Base-by-base conservation (phyloP, 2,113 vertebrate species). In the Corythornis madagascariensis region DNA sequence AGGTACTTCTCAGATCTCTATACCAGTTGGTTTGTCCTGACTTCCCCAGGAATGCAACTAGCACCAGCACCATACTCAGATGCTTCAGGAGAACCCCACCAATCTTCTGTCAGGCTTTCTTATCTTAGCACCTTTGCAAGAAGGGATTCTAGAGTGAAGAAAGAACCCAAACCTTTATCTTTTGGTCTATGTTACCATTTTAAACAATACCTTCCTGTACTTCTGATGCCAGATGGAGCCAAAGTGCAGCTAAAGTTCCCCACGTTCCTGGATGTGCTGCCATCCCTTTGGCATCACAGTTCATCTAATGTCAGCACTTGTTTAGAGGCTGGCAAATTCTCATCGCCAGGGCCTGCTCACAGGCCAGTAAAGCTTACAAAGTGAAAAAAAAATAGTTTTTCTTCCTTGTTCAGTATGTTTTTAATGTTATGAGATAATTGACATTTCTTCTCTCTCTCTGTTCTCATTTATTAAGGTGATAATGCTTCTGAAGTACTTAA, bases 371-470 rank as follows among this genome's bases (percentile, higher is more conserved):
- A 86, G 29, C 42, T 91, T 63, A 52, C 33, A 28, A 66, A 77
- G 60, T 31, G 43, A 73, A 79, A 38, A 38, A 38, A 38, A 38
- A 38, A 9, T 47, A 18, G 10, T 28, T 72, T 47, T 56, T 66
- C 45, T 88, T 69, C 57, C 29, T 28, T 63, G 24, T 47, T 72
- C 55, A n/a, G 20, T 59, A 24, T 45, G 53, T 88, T 79, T 69
- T 47, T 45, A 47, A 38, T 9, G 26, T 84, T 97, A 99, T 5
- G 98, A 98, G 70, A 99, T 98, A 92, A 99, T 99, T 10, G 98
- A 99, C 99, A 99, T 99, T 95, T 99, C 99, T 89, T 99, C 99
- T 57, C 94, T 97, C 70, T 99, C 99, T 89, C 98, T 97, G 95
- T 95, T 99, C 96, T 99, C 99, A 13, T 98, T 99, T 91, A 99